phyloP scores from a whole-genome alignment of 1,140 invertebrate species.

The Caenorhabditis remanei region DNA sequence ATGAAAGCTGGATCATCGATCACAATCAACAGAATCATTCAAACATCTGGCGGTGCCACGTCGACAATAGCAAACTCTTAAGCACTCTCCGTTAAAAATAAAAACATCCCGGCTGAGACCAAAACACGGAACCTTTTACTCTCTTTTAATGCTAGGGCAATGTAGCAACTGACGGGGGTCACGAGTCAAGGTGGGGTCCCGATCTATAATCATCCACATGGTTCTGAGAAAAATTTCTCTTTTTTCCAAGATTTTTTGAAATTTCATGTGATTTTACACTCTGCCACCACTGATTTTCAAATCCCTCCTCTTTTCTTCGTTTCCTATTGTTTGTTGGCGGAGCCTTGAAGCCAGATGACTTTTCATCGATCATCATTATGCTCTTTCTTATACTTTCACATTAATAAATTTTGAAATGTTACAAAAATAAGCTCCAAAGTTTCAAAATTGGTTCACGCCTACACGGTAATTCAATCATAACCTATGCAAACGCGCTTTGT shows the following conservation, averaged over 20 bases:
- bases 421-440: too few relatives aligned
- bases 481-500: too few relatives aligned
- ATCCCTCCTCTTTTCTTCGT: not conserved
- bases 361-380: too few relatives aligned
- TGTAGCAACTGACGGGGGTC: not conserved
- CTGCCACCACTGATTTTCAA: not conserved
- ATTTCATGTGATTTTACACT: constrained; percentile 37
- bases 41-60: constrained; percentile 8
- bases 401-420: too few relatives aligned
- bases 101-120: not conserved
- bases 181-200: not conserved
- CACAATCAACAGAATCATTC: constrained; percentile 36
- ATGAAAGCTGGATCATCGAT: constrained; percentile 21
- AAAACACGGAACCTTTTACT: constrained; percentile 17
- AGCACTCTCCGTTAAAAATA: not conserved
- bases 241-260: not conserved
- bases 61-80: constrained; percentile 2
- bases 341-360: not conserved
- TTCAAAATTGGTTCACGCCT: too few relatives aligned
- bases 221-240: not conserved
- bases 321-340: not conserved
- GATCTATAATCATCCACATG: constrained; percentile 17
- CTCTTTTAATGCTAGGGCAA: not conserved
- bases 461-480: too few relatives aligned
- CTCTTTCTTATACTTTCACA: too few relatives aligned